Evolutionary conservation across 2,888 invertebrate genomes (phyloP).

Genomic region (Melinaea marsaeus): DNA sequence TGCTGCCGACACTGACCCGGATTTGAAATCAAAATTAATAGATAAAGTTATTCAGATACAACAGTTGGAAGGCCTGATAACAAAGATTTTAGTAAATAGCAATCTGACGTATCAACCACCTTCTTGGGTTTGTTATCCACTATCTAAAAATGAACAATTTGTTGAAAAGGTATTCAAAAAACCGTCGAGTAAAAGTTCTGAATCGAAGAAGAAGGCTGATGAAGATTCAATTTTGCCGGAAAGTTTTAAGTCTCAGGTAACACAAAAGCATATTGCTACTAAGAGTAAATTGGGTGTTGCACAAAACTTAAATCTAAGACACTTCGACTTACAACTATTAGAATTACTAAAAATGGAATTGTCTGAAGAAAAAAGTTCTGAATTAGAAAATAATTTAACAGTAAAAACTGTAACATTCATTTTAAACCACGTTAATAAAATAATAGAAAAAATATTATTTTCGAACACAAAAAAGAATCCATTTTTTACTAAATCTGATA

Average conservation of each 20-base stretch:
- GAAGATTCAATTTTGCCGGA: slow-evolving; percentile 60
- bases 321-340: slow-evolving; percentile 53
- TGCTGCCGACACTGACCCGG: slow-evolving; percentile 78
- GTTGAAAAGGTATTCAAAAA: slow-evolving; percentile 43
- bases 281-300: slow-evolving; percentile 50
- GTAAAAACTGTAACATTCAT: slow-evolving; percentile 56
- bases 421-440: slow-evolving; percentile 51
- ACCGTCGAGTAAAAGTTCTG: slow-evolving; percentile 45
- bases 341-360: slow-evolving; percentile 54
- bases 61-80: slow-evolving; percentile 56
- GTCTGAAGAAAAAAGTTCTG: slow-evolving; percentile 42
- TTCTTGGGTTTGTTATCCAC: slow-evolving; percentile 48
- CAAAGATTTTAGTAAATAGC: slow-evolving; percentile 51
- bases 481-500: slow-evolving; percentile 56
- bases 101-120: slow-evolving; percentile 64
- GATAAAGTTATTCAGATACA: slow-evolving; percentile 58
- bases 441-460: slow-evolving; percentile 52
- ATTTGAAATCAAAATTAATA: slow-evolving; percentile 77
- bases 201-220: slow-evolving; percentile 42
- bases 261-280: slow-evolving; percentile 47
- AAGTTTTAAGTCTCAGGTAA: slow-evolving; percentile 55
- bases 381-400: slow-evolving; percentile 41
- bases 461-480: slow-evolving; percentile 63
- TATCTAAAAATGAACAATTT: slow-evolving; percentile 35
- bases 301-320: slow-evolving; percentile 53